Conservation (phyloP, 2,888 invertebrate genomes). For the Drosophila infuscata region DNA sequence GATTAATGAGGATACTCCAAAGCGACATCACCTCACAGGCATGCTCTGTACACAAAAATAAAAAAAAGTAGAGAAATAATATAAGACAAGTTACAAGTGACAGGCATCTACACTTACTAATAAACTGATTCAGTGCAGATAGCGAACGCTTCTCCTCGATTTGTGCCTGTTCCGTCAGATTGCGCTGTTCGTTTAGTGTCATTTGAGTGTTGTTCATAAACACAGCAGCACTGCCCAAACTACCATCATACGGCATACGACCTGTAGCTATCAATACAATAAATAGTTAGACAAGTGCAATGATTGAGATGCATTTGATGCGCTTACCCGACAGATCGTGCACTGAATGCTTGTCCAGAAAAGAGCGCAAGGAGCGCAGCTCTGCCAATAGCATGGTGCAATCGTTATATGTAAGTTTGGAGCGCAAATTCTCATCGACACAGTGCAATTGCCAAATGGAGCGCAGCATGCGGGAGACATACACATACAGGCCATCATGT, state of each 20-base stretch:
- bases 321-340: slow-evolving; percentile 82
- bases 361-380: slow-evolving; percentile 90
- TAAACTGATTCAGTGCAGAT: slow-evolving; percentile 90
- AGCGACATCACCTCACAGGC: slow-evolving; percentile 95
- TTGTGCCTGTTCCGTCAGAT: slow-evolving; percentile 85
- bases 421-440: slow-evolving; percentile 89
- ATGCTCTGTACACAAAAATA: slow-evolving; percentile 85
- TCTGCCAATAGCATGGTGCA: slow-evolving; percentile 91
- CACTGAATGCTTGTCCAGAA: slow-evolving; percentile 89
- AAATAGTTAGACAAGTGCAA: neutral
- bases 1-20: slow-evolving; percentile 96
- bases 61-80: neutral
- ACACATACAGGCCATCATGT: slow-evolving; percentile 97
- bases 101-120: slow-evolving; percentile 85
- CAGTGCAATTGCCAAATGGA: slow-evolving; percentile 95
- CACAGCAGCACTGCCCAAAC: slow-evolving; percentile 67
- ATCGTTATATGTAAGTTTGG: slow-evolving; percentile 89
- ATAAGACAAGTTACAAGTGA: neutral
- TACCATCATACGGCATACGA: slow-evolving; percentile 64
- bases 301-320: neutral
- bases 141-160: slow-evolving; percentile 91
- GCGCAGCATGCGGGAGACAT: slow-evolving; percentile 93
- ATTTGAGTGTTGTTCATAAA: slow-evolving; percentile 63
- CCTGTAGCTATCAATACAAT: slow-evolving; percentile 58
- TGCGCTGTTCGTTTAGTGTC: slow-evolving; percentile 77